Evolutionary conservation across 2,113 vertebrate genomes (phyloP).

Genomic region (Percopsis transmontana): DNA sequence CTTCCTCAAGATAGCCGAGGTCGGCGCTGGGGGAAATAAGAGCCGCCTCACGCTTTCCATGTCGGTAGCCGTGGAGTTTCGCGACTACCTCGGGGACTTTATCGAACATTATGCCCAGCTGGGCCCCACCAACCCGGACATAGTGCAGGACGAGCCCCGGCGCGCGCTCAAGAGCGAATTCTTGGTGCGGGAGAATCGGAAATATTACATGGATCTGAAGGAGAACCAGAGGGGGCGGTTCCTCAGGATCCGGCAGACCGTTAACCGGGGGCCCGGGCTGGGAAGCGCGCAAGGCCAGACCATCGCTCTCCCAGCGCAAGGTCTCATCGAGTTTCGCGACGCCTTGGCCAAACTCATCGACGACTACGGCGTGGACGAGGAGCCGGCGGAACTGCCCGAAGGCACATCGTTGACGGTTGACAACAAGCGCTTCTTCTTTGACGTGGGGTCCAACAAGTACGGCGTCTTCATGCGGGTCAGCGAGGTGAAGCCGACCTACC

Average conservation of each 20-base stretch:
- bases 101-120: constrained; percentile 99
- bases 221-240: constrained; percentile 99
- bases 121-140: constrained; percentile 93
- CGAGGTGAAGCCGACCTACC: constrained; percentile 98
- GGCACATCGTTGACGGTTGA: constrained; percentile 98
- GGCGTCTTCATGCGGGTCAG: constrained; percentile 98
- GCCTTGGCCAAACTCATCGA: constrained; percentile 97
- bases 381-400: constrained; percentile 97
- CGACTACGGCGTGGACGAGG: constrained; percentile 97
- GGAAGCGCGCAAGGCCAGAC: constrained; percentile 97
- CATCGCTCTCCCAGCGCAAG: constrained; percentile 95
- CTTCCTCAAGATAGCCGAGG: constrained; percentile 96
- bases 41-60: constrained; percentile 95
- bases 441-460: constrained; percentile 99
- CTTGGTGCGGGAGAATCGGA: constrained; percentile 97
- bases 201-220: constrained; percentile 99
- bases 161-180: constrained; percentile 98
- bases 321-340: constrained; percentile 97
- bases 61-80: constrained; percentile 97
- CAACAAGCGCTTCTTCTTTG: constrained; percentile 99
- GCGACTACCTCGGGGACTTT: constrained; percentile 98
- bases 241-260: constrained; percentile 96
- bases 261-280: constrained; percentile 95
- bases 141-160: constrained; percentile 93
- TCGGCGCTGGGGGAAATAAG: constrained; percentile 92